Base-by-base conservation (phyloP, 2,113 vertebrate genomes). In the Bujurquina vittata region DNA sequence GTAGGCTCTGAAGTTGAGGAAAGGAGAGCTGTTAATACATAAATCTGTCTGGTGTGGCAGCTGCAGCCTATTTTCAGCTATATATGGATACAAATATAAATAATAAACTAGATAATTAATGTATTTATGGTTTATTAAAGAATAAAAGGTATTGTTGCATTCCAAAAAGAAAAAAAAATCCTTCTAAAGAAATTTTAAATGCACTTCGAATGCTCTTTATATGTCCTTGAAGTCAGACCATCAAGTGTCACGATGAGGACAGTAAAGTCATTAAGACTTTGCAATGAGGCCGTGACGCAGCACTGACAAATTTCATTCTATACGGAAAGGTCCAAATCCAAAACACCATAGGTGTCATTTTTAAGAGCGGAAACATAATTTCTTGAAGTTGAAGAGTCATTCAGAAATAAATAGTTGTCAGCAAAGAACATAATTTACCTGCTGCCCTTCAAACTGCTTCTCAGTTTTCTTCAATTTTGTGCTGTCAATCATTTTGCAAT, bases 401-500 rank as follows among this genome's bases (percentile, higher is more conserved):
- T 81, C 7, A 2, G n/a, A 33, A 62, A 75, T 57, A 84, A 67
- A 61, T 18, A 61, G 35, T 61, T 72, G 37, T 65, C 43, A 57
- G 61, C 69, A 60, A 87, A 79, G 20, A 69, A 74, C 59, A 20
- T 87, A 15, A 91, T 89, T 92, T 77, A 75, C 26, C 80, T 43
- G 88, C 91, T 65, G 83, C 87, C 91, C 86, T 75, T 93, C 91
- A 89, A 78, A 80, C 57, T 73, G 40, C 69, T 84, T 84, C 18
- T 20, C 77, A 73, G 87, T 91, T 87, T 89, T 61, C 57, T 76
- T 77, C 84, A 87, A 91, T 92, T 88, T 92, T 31, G 60, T 69
- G 79, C 89, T 87, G 92, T 89, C 94, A 90, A 17, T 94, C 93
- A 92, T 58, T 77, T 23, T 23, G 77, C 49, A 54, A 73, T 58